A percentile compares a stretch with the other conserved stretches of the same genome.
Conservation (phyloP, 2,113 vertebrate species). For the Terrapene triunguis region DNA sequence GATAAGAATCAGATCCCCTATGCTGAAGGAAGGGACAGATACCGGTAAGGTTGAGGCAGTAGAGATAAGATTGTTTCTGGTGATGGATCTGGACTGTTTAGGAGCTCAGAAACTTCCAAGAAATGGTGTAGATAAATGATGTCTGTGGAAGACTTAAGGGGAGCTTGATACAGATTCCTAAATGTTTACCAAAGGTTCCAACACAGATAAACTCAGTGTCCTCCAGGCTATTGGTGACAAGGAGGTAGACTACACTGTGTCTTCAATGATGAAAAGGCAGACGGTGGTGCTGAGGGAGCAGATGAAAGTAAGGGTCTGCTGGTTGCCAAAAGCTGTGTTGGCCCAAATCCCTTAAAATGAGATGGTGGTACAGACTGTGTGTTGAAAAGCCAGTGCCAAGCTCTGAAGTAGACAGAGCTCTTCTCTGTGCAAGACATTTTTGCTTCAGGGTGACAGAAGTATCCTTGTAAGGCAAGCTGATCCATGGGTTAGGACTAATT, state of each 20-base stretch:
- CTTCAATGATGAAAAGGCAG: neutral
- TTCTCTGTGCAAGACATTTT: fast-evolving
- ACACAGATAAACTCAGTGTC: neutral
- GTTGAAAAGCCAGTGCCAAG: neutral
- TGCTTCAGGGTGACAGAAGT: neutral
- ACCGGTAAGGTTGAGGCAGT: neutral
- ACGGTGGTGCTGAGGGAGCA: neutral
- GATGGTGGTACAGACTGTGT: neutral
- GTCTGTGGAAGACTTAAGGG: neutral
- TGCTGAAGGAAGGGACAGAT: neutral
- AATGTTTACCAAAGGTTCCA: neutral
- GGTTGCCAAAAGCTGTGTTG: neutral
- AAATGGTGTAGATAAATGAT: neutral
- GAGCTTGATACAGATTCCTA: neutral
- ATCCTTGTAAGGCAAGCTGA: neutral
- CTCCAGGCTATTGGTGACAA: neutral
- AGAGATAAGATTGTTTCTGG: neutral
- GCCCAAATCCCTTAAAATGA: neutral
- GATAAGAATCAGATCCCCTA: neutral
- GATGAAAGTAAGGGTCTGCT: neutral
- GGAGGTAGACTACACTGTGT: neutral
- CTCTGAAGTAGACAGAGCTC: neutral
- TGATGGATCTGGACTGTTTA: neutral
- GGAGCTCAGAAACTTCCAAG: neutral
- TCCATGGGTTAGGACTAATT: neutral